Conservation (phyloP, 2,888 invertebrate genomes). For the Polydrusus tereticollis region DNA sequence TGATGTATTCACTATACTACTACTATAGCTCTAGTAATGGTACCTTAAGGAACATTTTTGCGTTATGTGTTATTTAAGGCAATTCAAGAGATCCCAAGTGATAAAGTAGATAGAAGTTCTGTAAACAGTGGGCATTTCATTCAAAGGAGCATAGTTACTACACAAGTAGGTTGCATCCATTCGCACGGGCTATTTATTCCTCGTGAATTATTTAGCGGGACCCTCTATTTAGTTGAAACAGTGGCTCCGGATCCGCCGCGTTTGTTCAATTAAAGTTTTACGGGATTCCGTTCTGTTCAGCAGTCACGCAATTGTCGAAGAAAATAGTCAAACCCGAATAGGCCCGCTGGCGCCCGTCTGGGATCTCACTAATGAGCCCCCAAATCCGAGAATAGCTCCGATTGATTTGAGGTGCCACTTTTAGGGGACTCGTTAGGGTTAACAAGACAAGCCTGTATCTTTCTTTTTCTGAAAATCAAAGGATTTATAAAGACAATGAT, state of each 20-base stretch:
- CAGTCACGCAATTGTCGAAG: slow-evolving; percentile 21
- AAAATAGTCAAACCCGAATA: slow-evolving; percentile 7
- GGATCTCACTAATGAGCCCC: slow-evolving; percentile 6
- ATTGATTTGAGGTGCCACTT: slow-evolving; percentile 4
- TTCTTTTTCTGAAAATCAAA: background rate
- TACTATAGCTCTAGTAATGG: too few species aligned
- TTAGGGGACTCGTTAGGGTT: background rate
- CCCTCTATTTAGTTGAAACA: slow-evolving; percentile 16
- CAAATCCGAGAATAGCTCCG: background rate
- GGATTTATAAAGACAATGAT: background rate
- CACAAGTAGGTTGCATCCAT: slow-evolving; percentile 1
- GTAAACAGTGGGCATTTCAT: too few species aligned
- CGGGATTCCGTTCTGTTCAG: slow-evolving; percentile 15
- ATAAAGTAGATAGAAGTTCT: too few species aligned
- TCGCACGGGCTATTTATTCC: slow-evolving; percentile 17
- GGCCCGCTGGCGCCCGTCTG: background rate
- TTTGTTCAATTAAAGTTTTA: slow-evolving; percentile 27
- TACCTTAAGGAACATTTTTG: too few species aligned
- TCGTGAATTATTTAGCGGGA: slow-evolving; percentile 25
- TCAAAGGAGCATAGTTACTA: background rate
- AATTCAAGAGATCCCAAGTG: too few species aligned
- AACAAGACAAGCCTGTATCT: background rate
- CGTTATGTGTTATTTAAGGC: too few species aligned
- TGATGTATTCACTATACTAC: too few species aligned
- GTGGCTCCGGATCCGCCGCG: background rate